phyloP scores from a whole-genome alignment of 2,888 invertebrate species.

The Cetonia aurata region DNA sequence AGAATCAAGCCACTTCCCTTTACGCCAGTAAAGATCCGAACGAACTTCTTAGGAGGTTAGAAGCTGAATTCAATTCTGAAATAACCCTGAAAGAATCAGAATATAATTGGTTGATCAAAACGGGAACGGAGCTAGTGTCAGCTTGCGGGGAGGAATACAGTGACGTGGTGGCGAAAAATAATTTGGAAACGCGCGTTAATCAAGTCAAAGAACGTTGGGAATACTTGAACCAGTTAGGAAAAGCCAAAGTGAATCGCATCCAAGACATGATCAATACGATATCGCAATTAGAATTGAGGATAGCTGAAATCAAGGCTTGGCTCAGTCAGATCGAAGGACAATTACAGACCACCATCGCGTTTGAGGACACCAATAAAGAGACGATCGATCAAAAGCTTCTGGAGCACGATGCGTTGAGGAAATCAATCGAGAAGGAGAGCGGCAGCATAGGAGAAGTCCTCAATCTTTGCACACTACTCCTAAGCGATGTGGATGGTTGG shows the following conservation, averaged over 20 bases:
- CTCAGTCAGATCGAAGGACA: constrained; percentile 79
- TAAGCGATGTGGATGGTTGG: constrained; percentile 80
- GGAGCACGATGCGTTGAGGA: constrained; percentile 81
- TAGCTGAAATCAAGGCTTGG: constrained; percentile 80
- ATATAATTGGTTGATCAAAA: constrained; percentile 80
- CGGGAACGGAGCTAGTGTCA: constrained; percentile 76
- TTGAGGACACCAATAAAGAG: constrained; percentile 76
- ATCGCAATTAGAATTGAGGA: constrained; percentile 76
- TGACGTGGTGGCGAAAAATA: constrained; percentile 71
- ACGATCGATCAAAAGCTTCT: constrained; percentile 77
- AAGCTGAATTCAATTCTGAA: constrained; percentile 82
- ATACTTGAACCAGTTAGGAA: constrained; percentile 77
- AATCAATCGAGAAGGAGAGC: constrained; percentile 82
- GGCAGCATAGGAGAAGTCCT: constrained; percentile 82
- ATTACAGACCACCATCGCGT: constrained; percentile 75
- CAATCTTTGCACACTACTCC: constrained; percentile 82
- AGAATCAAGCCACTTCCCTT: constrained; percentile 66
- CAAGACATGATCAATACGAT: constrained; percentile 80
- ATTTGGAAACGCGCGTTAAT: constrained; percentile 70
- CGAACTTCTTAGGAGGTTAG: constrained; percentile 78
- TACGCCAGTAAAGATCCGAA: constrained; percentile 73
- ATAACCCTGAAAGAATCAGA: constrained; percentile 82
- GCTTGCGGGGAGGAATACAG: constrained; percentile 75
- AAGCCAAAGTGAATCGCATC: constrained; percentile 78
- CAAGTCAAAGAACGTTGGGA: constrained; percentile 80